These are phyloP conservation scores for Tortricodes alternella DNA, from an alignment of 2,888 invertebrate genomes.

Conservation along the genomic window DNA sequence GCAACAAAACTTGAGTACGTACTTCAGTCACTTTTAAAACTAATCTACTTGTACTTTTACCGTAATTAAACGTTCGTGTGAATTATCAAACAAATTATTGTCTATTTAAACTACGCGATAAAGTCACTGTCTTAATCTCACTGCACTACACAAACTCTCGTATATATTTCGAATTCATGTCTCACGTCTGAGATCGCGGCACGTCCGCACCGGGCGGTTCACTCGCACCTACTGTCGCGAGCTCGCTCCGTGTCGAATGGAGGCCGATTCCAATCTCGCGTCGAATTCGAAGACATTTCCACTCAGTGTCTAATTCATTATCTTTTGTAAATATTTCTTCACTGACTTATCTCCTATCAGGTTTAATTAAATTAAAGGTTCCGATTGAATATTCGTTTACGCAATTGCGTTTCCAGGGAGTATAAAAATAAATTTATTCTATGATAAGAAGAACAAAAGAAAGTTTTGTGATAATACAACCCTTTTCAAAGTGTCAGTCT, in stretches of 20 bases:
- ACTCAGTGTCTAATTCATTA: constrained; percentile 14
- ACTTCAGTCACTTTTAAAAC: constrained; percentile 17
- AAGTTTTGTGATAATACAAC: not conserved
- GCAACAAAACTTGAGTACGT: not conserved
- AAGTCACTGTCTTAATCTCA: constrained; percentile 22
- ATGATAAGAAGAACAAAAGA: no score
- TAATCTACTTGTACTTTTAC: not conserved
- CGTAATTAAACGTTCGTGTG: no score
- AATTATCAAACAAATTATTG: no score
- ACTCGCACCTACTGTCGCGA: constrained; percentile 13
- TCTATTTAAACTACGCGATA: not conserved
- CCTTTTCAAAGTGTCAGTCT: not conserved
- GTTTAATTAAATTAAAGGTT: constrained; percentile 12
- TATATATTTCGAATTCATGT: constrained; percentile 1
- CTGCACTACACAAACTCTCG: constrained; percentile 7
- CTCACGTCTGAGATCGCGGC: not conserved
- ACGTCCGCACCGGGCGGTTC: not conserved
- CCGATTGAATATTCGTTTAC: no score
- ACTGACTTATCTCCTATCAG: constrained; percentile 21
- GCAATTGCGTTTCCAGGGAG: no score
- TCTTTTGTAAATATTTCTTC: constrained; percentile 20
- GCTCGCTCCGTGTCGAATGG: not conserved
- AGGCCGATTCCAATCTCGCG: not conserved
- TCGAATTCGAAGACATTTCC: constrained; percentile 12
- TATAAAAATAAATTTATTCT: no score